Base-by-base conservation (phyloP, 1,140 invertebrate species). In the Aporrectodea caliginosa region DNA sequence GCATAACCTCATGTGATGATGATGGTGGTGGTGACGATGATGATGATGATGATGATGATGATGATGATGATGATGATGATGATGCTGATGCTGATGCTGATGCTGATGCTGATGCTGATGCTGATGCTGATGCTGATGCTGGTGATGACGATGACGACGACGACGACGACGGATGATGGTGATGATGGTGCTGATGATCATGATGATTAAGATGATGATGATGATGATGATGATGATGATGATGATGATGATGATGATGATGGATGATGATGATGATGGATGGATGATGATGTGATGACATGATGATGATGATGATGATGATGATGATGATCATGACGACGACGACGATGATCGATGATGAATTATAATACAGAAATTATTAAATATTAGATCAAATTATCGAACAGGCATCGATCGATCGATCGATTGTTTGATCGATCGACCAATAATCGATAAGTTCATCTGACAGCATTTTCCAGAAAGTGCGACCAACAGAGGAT, bases 141-240 rank as follows among this genome's bases (percentile, higher is more conserved):
- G 73, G 34, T 33, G 73, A 33, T 32, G 73, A 33, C 33, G 73
- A 33, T 1, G 1, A 16, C 0, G 72, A 2, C 31, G 72, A 27
- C 27, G 70, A 27, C 27, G 70, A 27, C 27, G 70, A 27, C 27
- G 70, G 31, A n/a, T 72, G 70, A 27, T 72, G 70, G 31, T 72
- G 70, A 27, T 72, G 74, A 1, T 43, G n/a, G 29, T 76, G 35
- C 27, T 58, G 29, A 58, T 58, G 75, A 58, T 58, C 32, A 58
- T 58, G 75, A n/a, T 58, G 75, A 30, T 76, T 2, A 43, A 2
- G 34, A 6, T 34, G 32, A 58, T 30, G 75, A 58, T 30, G 75
- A 58, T 76, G 75, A 58, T 76, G 43, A 22, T 58, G 75, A 58
- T 30, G 75, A 30, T 75, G 74, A 1, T 43, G n/a, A 27, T 76